Conservation (phyloP, 2,113 vertebrate species). For the Corythornis vintsioides region DNA sequence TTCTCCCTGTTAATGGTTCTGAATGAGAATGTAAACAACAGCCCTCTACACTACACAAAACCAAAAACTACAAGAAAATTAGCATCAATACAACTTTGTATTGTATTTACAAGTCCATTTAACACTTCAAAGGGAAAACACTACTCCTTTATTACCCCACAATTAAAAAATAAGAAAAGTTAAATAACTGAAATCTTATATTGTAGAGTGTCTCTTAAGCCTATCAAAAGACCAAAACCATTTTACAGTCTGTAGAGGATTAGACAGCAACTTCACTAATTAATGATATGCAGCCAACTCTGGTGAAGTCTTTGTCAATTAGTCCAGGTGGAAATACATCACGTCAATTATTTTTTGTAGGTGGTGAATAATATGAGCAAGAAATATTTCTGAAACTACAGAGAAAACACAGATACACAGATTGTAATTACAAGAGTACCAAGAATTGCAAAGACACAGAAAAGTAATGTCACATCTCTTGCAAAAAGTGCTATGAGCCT, state of each 20-base stretch:
- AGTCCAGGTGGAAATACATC: background rate
- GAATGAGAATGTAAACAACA: background rate
- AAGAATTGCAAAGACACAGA: background rate
- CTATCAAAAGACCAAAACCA: background rate
- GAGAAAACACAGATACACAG: background rate
- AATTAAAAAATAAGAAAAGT: background rate
- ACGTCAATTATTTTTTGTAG: background rate
- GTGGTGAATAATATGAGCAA: background rate
- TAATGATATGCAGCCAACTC: background rate
- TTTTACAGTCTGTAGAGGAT: background rate
- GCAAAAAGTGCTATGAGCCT: background rate
- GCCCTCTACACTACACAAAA: background rate
- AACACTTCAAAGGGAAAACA: background rate
- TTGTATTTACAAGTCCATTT: background rate
- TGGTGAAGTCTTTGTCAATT: background rate
- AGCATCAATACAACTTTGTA: background rate
- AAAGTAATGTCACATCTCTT: background rate
- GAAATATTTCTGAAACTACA: background rate
- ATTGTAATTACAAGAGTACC: background rate
- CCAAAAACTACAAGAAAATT: background rate
- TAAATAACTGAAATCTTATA: background rate
- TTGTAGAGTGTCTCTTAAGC: background rate
- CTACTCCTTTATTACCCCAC: background rate
- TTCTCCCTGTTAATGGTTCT: background rate
- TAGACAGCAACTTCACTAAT: slow-evolving; percentile 3